Evolutionary conservation across 2,888 invertebrate species (phyloP).

Genomic region (Chloromyia formosa): DNA sequence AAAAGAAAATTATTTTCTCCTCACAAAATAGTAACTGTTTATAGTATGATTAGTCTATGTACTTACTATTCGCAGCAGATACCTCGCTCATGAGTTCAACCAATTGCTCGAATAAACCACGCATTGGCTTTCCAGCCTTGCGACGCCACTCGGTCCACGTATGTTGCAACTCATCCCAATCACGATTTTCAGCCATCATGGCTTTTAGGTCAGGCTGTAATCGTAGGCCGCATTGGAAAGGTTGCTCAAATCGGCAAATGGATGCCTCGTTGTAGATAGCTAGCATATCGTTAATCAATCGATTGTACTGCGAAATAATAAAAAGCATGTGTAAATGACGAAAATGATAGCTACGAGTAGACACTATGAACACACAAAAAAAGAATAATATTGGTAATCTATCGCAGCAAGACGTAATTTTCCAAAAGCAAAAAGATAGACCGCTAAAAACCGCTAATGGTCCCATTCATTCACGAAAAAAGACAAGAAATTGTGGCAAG

Average conservation of each 20-base stretch:
- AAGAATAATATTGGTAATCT: not conserved
- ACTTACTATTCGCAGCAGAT: conserved; percentile 80
- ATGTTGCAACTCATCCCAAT: conserved; percentile 89
- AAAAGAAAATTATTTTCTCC: too few species aligned
- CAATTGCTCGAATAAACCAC: conserved; percentile 82
- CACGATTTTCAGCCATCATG: conserved; percentile 81
- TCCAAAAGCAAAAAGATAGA: not conserved
- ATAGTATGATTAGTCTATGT: conserved; percentile 50
- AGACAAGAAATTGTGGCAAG: too few species aligned
- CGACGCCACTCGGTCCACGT: conserved; percentile 92
- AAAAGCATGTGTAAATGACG: not conserved
- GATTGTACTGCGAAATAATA: conserved; percentile 74
- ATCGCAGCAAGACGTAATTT: not conserved
- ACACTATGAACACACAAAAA: not conserved
- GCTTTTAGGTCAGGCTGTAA: conserved; percentile 80
- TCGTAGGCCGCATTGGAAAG: conserved; percentile 81
- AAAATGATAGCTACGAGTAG: not conserved
- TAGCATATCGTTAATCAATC: conserved; percentile 87
- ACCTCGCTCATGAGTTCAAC: conserved; percentile 83
- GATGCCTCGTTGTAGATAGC: conserved; percentile 86
- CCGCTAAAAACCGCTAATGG: too few species aligned
- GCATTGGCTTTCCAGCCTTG: conserved; percentile 80
- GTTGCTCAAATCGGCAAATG: conserved; percentile 85
- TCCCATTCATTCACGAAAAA: too few species aligned
- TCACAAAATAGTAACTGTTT: too few species aligned